Conservation (phyloP, 2,113 vertebrate genomes). For the Podilymbus podiceps region DNA sequence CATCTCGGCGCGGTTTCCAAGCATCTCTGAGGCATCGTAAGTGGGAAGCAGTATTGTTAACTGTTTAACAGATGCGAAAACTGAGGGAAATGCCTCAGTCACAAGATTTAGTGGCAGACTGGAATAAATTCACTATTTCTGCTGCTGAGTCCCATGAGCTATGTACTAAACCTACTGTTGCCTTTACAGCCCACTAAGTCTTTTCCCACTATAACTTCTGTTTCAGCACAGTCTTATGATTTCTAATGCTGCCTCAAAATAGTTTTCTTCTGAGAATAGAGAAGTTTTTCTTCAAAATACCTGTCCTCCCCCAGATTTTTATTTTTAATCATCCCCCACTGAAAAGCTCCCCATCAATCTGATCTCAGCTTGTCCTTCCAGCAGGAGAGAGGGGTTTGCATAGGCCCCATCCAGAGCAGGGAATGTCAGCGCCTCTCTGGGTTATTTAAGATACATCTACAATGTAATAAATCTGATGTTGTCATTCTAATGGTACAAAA, state of each 20-base stretch:
- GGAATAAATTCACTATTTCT: background rate
- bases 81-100: background rate
- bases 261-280: background rate
- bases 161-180: background rate
- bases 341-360: constrained; percentile 26
- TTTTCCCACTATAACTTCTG: background rate
- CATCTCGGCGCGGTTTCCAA: background rate
- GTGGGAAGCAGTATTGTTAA: background rate
- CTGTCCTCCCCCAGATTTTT: background rate
- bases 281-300: constrained; percentile 20
- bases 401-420: constrained; percentile 25
- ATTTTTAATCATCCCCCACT: constrained; percentile 46
- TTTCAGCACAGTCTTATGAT: background rate
- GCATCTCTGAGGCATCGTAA: background rate
- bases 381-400: constrained; percentile 37
- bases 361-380: constrained; percentile 43
- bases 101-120: background rate
- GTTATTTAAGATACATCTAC: constrained; percentile 29
- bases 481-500: constrained; percentile 22
- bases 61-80: background rate
- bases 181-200: background rate
- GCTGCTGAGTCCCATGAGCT: background rate
- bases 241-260: background rate
- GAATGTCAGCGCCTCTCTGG: constrained; percentile 47
- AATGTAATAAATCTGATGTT: constrained; percentile 4